A percentile compares a stretch with the other conserved stretches of the same genome.
Evolutionary conservation across 2,797 vertebrate genomes (phyloP).

Genomic region (Telmatherina bonti): DNA sequence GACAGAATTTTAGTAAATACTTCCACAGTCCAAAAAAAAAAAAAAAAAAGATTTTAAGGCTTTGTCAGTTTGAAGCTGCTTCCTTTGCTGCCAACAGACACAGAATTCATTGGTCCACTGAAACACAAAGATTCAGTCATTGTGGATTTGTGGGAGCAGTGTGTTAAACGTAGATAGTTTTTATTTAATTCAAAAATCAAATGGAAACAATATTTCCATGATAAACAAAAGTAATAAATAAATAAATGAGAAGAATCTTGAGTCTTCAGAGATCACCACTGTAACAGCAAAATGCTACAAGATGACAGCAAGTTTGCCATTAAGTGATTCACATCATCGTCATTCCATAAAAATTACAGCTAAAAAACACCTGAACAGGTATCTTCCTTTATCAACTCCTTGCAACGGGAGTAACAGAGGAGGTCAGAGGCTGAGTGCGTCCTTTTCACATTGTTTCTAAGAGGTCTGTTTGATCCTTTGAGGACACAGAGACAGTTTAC

Average conservation of each 20-base stretch:
- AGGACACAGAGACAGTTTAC: constrained; percentile 33
- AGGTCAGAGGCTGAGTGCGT: constrained; percentile 6
- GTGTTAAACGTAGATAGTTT: neutral
- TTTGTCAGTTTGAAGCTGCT: constrained; percentile 26
- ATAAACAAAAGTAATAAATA: too few relatives aligned
- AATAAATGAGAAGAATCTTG: neutral
- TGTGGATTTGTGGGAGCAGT: constrained; percentile 4
- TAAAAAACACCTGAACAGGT: constrained; percentile 14
- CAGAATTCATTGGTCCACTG: neutral
- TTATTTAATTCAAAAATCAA: constrained; percentile 10
- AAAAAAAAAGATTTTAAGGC: too few relatives aligned
- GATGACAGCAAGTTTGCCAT: too few relatives aligned
- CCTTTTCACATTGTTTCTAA: constrained; percentile 3
- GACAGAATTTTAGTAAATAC: too few relatives aligned
- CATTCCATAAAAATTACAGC: neutral
- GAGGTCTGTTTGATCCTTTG: constrained; percentile 15
- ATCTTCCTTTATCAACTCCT: constrained; percentile 12
- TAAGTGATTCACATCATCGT: neutral
- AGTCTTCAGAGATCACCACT: too few relatives aligned
- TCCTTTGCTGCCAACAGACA: constrained; percentile 17
- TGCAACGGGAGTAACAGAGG: constrained; percentile 23
- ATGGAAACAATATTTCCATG: neutral
- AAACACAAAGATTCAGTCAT: constrained; percentile 9
- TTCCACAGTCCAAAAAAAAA: too few relatives aligned
- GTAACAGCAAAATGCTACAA: too few relatives aligned